Base-by-base conservation (phyloP, 2,888 invertebrate species). In the Gryllus longicercus region DNA sequence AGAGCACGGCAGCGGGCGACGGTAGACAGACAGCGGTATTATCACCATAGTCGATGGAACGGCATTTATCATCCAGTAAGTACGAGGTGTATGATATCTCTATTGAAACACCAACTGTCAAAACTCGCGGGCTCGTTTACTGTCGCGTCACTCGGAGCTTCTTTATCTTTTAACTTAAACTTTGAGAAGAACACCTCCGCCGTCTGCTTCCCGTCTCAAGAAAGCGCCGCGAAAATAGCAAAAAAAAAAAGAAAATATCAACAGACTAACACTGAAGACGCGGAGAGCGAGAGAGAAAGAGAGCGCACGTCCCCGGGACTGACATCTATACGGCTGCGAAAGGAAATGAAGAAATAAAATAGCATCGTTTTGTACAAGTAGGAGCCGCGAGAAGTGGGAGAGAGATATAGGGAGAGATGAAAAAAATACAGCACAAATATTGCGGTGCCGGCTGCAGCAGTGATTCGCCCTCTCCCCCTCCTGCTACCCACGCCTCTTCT, bases 311-410 rank as follows among this genome's bases (percentile, higher is more conserved):
- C 21, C 51, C 79, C 23, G 25, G 50, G 50, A 76, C 51, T 81
- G 81, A 79, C 81, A 81, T 81, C 81, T 81, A 50, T 50, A 78
- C 74, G 79, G 76, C 81, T 75, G 74, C 77, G 74, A 63, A 75
- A 78, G 81, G 81, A 81, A 81, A 81, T 80, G 81, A 81, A 81
- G 80, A 80, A 81, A 80, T 80, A 80, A 80, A 81, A 80, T 80
- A 80, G 74, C 78, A 80, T 80, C 81, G 79, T 79, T 79, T 63
- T 63, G 63, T 79, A 76, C 50, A 77, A 77, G 77, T 49, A n/a
- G 38, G 50, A 63, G n/a, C 63, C 63, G 50, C 49, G 50, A 77
- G 50, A 50, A 77, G 77, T 25, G 77, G 77, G 38, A 77, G 50
- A 50, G 14, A 50, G 77, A 38, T 38, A 49, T 76, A 18, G 79